These are phyloP conservation scores for Lepas anatifera DNA, from an alignment of 2,888 invertebrate genomes.

Conservation along the genomic window DNA sequence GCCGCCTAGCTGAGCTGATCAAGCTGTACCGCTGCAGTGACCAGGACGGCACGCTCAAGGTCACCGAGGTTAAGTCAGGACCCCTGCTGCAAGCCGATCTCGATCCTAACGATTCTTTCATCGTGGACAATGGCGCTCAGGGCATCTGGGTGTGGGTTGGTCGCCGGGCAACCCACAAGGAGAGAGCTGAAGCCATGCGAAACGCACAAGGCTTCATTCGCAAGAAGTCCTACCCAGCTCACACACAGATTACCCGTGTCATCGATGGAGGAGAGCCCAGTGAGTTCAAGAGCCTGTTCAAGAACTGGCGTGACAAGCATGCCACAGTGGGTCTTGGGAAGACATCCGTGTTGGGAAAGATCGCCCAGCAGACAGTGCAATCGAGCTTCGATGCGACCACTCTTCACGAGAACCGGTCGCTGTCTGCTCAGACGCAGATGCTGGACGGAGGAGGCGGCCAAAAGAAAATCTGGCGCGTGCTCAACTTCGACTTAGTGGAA, in stretches of 20 bases:
- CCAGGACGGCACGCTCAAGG: slow-evolving; percentile 64
- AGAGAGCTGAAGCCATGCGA: slow-evolving; percentile 69
- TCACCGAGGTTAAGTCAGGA: slow-evolving; percentile 74
- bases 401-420: slow-evolving; percentile 59
- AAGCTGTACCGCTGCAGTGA: slow-evolving; percentile 63
- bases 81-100: slow-evolving; percentile 67
- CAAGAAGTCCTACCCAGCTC: slow-evolving; percentile 56
- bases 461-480: slow-evolving; percentile 55
- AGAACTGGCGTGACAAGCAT: slow-evolving; percentile 48
- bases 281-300: slow-evolving; percentile 72
- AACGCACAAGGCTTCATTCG: slow-evolving; percentile 82
- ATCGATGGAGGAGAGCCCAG: slow-evolving; percentile 67
- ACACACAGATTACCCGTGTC: slow-evolving; percentile 62
- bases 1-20: slow-evolving; percentile 33
- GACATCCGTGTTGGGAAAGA: slow-evolving; percentile 21
- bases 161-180: slow-evolving; percentile 53
- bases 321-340: slow-evolving; percentile 33
- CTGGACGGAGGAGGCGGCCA: slow-evolving; percentile 81
- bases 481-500: slow-evolving; percentile 47
- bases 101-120: slow-evolving; percentile 53
- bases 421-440: slow-evolving; percentile 34
- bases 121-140: slow-evolving; percentile 58
- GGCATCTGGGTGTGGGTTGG: slow-evolving; percentile 94
- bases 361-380: slow-evolving; percentile 39
- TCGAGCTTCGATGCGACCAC: slow-evolving; percentile 70